Evolutionary conservation across 1,140 invertebrate genomes (phyloP), one percentile per base, ranked within the genome.

Genomic region (Triops cancriformis): DNA sequence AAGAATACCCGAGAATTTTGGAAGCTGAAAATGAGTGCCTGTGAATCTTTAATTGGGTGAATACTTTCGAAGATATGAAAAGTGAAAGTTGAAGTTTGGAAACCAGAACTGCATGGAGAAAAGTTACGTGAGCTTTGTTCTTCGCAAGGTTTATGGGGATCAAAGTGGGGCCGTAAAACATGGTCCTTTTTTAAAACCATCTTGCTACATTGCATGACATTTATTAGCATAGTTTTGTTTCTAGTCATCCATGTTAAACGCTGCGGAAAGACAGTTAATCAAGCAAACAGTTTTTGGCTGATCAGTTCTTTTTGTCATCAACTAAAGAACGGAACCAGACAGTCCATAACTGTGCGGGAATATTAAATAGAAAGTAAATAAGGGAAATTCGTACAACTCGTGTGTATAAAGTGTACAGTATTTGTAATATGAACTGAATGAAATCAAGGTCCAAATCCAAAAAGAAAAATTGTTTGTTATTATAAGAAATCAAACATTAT

Each of bases 141-240:
- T 64, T 64, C 5, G 10, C 14, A 64, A 64, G 51, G 31, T 7
- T 64, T 64, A 64, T 18, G 51, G 51, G 51, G 51, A 64, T 64
- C 51, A 64, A 64, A 23, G 31, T 37, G 14, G 51, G 51, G 51
- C 51, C 51, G 10, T 64, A 5, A 64, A 64, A 64, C 14, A 37
- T n/a, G 51, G 51, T 64, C 51, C 51, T 64, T 10, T 64, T 10
- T 12, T 12, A 64, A 64, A 37, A 37, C 31, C 51, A 64, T 64
- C 51, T 64, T 64, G 51, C 51, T 64, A 64, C 51, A 64, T 64
- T 64, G 51, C 51, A 64, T 64, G 51, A 64, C 51, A 64, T 64
- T 64, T 64, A 64, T 64, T 64, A 64, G 51, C 51, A 64, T 64
- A 64, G 51, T 64, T 64, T 64, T 64, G 51, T 64, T 64, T 64